Base-by-base conservation (phyloP, 2,797 vertebrate genomes). In the Harpagifer antarcticus region DNA sequence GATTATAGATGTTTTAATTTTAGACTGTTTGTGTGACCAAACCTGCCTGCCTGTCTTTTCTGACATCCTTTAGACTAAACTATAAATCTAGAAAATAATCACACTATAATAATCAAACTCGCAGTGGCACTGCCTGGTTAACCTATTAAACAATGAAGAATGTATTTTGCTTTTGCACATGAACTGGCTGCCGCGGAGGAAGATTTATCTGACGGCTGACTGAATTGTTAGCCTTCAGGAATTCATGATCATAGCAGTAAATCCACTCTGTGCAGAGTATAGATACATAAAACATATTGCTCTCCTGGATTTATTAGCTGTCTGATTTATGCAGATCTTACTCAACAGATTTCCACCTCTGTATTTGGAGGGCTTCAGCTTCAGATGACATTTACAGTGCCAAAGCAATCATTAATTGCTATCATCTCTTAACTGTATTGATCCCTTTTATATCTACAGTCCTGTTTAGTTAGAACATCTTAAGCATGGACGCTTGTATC, bases 251-350 rank as follows among this genome's bases (percentile, higher is more conserved):
- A 53, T 45, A 23, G 77, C 77, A 53, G 54, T 92, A 89, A 91
- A 88, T 86, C 74, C 67, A 16, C 57, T 67, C 16, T 67, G 64
- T 73, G 69, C 66, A 31, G 14, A 72, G 76, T 60, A 86, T 58
- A 68, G 62, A 84, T 79, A 59, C 73, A 82, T 89, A 78, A 86
- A 81, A 83, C 60, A 82, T 83, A 86, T 82, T 74, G 68, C 52
- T 60, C 54, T 43, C 27, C 33, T 65, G 74, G 85, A 91, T 88
- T 91, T 92, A 88, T 87, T 78, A 76, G 67, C 60, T 73, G 62
- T 77, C 50, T 83, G 86, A 88, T 91, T 87, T 74, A 85, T 83
- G 77, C 57, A 82, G 83, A 76, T 81, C 86, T 85, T 77, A 86
- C 77, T 82, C 73, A 53, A 82, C 76, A 86, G 33, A 84, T 82